A percentile compares a stretch with the other conserved stretches of the same genome.
These are phyloP conservation scores for Watersipora subatra DNA, from an alignment of 1,140 invertebrate genomes.

Conservation along the genomic window DNA sequence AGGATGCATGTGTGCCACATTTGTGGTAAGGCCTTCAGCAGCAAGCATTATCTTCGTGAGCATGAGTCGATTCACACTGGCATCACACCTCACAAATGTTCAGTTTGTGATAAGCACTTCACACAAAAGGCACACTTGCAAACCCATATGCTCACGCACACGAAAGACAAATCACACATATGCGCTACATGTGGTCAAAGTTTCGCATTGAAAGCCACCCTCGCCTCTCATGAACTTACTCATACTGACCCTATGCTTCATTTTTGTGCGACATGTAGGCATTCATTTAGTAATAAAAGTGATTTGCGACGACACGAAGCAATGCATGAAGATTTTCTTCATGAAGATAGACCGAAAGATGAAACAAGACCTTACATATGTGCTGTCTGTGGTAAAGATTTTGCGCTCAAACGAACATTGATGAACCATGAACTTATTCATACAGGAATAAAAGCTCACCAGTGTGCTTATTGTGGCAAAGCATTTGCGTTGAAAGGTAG, in stretches of 20 bases:
- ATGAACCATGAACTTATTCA: conserved; percentile 38
- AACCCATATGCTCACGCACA: conserved; percentile 94
- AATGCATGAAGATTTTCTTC: conserved; percentile 34
- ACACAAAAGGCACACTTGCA: conserved; percentile 46
- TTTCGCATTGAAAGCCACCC: conserved; percentile 41
- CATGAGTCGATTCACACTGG: background rate
- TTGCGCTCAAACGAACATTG: conserved; percentile 34
- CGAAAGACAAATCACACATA: conserved; percentile 75
- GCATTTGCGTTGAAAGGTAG: conserved; percentile 41
- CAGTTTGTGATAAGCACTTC: background rate
- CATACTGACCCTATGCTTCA: conserved; percentile 42
- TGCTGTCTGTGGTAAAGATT: conserved; percentile 34
- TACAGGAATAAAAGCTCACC: conserved; percentile 32
- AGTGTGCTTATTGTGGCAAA: conserved; percentile 29
- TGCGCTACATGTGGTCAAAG: conserved; percentile 52
- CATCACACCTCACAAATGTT: background rate
- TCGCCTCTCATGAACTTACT: conserved; percentile 25
- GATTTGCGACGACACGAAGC: conserved; percentile 33
- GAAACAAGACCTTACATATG: conserved; percentile 36
- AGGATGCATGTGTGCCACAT: too few relatives aligned
- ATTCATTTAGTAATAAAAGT: conserved; percentile 21
- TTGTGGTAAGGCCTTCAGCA: too few relatives aligned
- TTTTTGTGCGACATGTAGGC: conserved; percentile 49
- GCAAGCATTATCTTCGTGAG: too few relatives aligned
- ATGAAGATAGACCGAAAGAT: too few relatives aligned